Evolutionary conservation across 2,797 vertebrate species (phyloP), one percentile per base, ranked within the genome.

Genomic region (Babyrousa celebensis): DNA sequence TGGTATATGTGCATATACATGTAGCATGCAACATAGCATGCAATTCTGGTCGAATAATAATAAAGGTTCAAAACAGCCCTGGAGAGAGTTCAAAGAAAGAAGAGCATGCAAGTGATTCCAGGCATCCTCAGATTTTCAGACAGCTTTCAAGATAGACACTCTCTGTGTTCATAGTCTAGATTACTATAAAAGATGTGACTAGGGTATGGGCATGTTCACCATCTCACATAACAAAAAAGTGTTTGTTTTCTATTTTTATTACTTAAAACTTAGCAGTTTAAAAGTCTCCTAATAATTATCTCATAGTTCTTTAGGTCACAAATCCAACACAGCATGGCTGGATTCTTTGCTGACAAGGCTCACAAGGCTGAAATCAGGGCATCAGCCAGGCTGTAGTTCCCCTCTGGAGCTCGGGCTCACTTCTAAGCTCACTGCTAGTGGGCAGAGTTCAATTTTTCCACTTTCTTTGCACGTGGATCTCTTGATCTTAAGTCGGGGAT

Each of bases 401-500:
- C 11, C 12, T 43, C 3, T 27, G 16, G 10, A 14, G 1, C 8
- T n/a, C 10, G 2, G 1, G 1, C 56, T 23, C n/a, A 89, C 27
- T 48, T 63, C 1, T 9, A 65, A 14, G 0, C 18, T 74, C 15
- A 23, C 6, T 48, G 62, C 14, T 6, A 27, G 3, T 71, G 62
- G 68, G 12, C 20, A 20, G 48, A 40, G 68, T 23, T 77, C 23
- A 58, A 3, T 63, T 14, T 52, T 60, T 10, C 7, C 2, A 56
- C 17, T 3, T 83, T 23, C 14, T 86, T 94, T 21, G 20, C 25
- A 65, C 0, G 1, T 68, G 6, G 16, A 17, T 68, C 7, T 16
- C 9, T 48, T 10, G 14, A 58, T 91, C 27, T 83, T 83, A 67
- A 84, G 12, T 36, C 29, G 63, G 4, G 23, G 62, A 11, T n/a